phyloP scores from a whole-genome alignment of 2,888 invertebrate species.

The Diaprepes abbreviatus region DNA sequence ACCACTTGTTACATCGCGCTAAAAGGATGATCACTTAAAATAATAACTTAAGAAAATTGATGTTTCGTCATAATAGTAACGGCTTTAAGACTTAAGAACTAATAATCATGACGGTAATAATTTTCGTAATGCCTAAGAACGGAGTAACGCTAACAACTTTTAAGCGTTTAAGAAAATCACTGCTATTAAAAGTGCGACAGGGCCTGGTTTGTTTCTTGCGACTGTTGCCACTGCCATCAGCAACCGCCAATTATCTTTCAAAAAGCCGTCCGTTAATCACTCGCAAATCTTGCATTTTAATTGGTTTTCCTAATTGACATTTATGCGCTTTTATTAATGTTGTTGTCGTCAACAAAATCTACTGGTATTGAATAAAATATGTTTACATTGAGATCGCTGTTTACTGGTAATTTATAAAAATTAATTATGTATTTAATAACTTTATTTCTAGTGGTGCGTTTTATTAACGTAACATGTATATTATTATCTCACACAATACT shows the following conservation, averaged over 20 bases:
- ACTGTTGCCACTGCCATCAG: slow-evolving; percentile 48
- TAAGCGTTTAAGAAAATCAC: slow-evolving; percentile 68
- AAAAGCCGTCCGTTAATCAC: slow-evolving; percentile 65
- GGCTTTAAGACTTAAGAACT: slow-evolving; percentile 45
- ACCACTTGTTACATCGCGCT: slow-evolving; percentile 16
- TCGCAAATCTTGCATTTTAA: slow-evolving; percentile 64
- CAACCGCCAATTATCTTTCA: slow-evolving; percentile 62
- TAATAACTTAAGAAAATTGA: slow-evolving; percentile 44
- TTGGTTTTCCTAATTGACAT: slow-evolving; percentile 66
- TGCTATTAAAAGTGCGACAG: slow-evolving; percentile 67
- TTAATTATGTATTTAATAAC: neutral
- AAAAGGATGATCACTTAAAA: slow-evolving; percentile 30
- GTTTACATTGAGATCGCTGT: neutral
- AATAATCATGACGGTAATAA: slow-evolving; percentile 46
- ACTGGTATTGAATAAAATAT: slow-evolving; percentile 36
- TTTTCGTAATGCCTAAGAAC: slow-evolving; percentile 46
- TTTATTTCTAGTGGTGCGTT: neutral
- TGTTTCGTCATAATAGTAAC: slow-evolving; percentile 44
- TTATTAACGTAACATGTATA: too few species aligned
- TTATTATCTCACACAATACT: too few species aligned
- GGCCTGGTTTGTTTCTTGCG: slow-evolving; percentile 56
- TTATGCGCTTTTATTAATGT: slow-evolving; percentile 61
- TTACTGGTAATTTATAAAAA: neutral
- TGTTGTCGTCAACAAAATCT: slow-evolving; percentile 39
- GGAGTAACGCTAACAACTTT: slow-evolving; percentile 45